phyloP scores from a whole-genome alignment of 2,888 invertebrate genomes.

The Yponomeuta sedellus region DNA sequence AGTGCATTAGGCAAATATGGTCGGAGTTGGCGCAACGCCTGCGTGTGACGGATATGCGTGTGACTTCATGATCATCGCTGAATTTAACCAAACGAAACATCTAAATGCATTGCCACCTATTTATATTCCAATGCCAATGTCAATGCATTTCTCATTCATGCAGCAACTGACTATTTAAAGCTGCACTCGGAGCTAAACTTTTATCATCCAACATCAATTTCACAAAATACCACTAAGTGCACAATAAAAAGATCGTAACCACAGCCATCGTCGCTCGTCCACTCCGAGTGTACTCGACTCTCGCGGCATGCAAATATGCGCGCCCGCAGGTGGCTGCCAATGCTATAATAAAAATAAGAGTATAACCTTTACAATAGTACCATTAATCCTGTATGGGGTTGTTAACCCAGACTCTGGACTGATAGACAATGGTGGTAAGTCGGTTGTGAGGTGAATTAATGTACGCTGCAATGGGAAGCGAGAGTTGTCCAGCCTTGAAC shows the following conservation, averaged over 20 bases:
- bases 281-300: neutral
- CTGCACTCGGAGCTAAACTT: neutral
- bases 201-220: constrained; percentile 8
- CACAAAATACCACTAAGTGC: constrained; percentile 9
- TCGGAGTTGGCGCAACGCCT: constrained; percentile 37
- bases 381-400: constrained; percentile 72
- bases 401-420: constrained; percentile 53
- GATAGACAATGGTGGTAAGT: constrained; percentile 73
- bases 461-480: constrained; percentile 48
- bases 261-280: neutral
- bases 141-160: neutral
- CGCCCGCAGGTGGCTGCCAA: constrained; percentile 17
- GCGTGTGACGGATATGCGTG: constrained; percentile 24
- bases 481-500: constrained; percentile 71
- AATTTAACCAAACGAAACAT: neutral
- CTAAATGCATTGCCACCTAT: neutral
- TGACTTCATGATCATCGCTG: constrained; percentile 9
- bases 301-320: constrained; percentile 19
- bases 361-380: constrained; percentile 32
- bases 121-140: constrained; percentile 6
- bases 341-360: constrained; percentile 19
- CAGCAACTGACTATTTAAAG: neutral
- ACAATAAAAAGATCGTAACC: constrained; percentile 15
- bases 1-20: constrained; percentile 38
- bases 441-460: constrained; percentile 70